Base-by-base conservation (phyloP, 2,113 vertebrate genomes). In the Regulus satrapa region DNA sequence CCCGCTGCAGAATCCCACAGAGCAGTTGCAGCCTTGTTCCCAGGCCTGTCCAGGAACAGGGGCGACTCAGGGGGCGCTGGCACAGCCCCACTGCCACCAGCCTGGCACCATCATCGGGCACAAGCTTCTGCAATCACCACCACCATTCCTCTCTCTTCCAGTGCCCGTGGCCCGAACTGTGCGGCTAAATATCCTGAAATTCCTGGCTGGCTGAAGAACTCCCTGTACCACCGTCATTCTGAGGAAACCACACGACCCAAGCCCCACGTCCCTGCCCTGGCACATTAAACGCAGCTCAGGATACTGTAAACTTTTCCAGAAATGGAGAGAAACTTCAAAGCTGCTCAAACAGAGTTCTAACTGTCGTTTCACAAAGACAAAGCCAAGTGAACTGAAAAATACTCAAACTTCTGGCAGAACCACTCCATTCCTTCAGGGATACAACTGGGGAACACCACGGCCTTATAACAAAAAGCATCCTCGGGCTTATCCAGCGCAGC, bases 111-210 rank as follows among this genome's bases (percentile, higher is more conserved):
- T 18, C 13, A 51, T 5, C 32, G 28, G 14, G 5, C 41, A 26
- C 38, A 21, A 36, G 10, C 46, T 85, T 55, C 6, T 34, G 66
- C 55, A 67, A 40, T 6, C 21, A 43, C 34, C 43, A 54, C 2
- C 52, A 24, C 2, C 15, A 6, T 7, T 51, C 54, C 21, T 48
- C 14, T 43, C 56, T 38, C 45, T 26, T 31, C 31, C 58, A 10
- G 2, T 4, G 24, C 41, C 52, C 2, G 0, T 1, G 12, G n/a
- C 36, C 36, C 68, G 20, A 56, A 28, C 46, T 17, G 2, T 4
- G n/a, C 0, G 19, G 36, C 12, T 20, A 31, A 73, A 64, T 4
- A 21, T 0, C 19, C 36, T 51, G 32, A 41, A 68, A 77, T 32
- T 45, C 45, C 72, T 28, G 25, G 13, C 25, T 23, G 36, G 8